Evolutionary conservation across 2,888 invertebrate species (phyloP).

Genomic region (Clivina fossor): DNA sequence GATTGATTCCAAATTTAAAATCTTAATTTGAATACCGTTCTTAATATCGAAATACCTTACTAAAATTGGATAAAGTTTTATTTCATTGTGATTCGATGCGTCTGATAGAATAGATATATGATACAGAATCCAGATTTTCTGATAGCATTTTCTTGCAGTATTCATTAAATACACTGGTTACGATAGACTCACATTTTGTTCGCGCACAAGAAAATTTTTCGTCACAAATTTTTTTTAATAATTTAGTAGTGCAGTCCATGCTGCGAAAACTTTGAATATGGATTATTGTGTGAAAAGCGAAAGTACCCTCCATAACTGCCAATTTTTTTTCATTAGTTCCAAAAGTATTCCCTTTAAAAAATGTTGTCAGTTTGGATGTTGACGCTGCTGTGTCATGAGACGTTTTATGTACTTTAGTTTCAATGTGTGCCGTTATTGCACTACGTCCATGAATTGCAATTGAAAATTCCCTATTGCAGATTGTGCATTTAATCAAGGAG

Average conservation of each 20-base stretch:
- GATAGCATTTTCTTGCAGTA: constrained; percentile 4
- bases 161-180: constrained; percentile 6
- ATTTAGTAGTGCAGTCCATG: constrained; percentile 30
- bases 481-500: constrained; percentile 5
- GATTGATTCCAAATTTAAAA: constrained; percentile 8
- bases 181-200: constrained; percentile 8
- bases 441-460: constrained; percentile 7
- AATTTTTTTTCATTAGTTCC: constrained; percentile 15
- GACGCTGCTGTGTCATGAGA: constrained; percentile 7
- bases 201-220: constrained; percentile 24
- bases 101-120: too few relatives aligned
- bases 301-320: constrained; percentile 23
- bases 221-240: constrained; percentile 20
- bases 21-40: constrained; percentile 9
- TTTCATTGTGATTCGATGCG: constrained; percentile 34
- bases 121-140: constrained; percentile 4
- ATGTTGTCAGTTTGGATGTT: constrained; percentile 6
- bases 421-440: constrained; percentile 7
- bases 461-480: constrained; percentile 4
- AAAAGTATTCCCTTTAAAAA: constrained; percentile 7
- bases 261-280: constrained; percentile 35
- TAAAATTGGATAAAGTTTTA: constrained; percentile 34
- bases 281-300: constrained; percentile 29
- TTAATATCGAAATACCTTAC: constrained; percentile 29
- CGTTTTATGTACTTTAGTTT: constrained; percentile 7